Evolutionary conservation across 2,888 invertebrate genomes (phyloP), one percentile per base, ranked within the genome.

Genomic region (Saturnia japonica): DNA sequence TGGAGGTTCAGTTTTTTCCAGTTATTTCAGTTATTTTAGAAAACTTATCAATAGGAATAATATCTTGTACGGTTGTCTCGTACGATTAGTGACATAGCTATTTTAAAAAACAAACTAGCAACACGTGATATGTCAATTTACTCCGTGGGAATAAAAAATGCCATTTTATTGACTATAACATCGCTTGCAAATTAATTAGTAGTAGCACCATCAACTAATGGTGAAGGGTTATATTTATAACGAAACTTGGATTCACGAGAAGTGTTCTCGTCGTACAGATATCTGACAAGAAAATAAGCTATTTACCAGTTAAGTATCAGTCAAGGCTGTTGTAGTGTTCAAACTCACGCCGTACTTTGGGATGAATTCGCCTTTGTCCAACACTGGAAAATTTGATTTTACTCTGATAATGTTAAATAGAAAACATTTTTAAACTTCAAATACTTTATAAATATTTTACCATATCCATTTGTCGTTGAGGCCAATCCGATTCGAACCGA

Each of bases 401-500:
- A 34, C 3, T 4, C 34, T 34, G 34, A 34, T 34, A 34, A 34
- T 69, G n/a, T 64, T 66, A n/a, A 9, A 54, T 54, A 54, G 6
- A 66, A 51, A 62, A 51, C 40, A 66, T 69, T 28, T 62, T 28
- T 76, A 76, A 76, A 77, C 22, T 54, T 19, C 12, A 54, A n/a
- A 22, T 54, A 54, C 14, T 60, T 60, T 25, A 14, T 12, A 11
- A 73, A 76, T 76, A 78, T 79, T 76, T 75, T 75, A 79, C 69
- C 64, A 78, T n/a, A 77, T 77, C 77, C 76, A 81, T 78, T 78
- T 75, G 79, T 79, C 74, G 78, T 81, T 77, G 76, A 78, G 81
- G 78, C 80, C 79, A 80, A 80, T 80, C 79, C 78, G 78, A 78
- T 76, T 78, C n/a, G n/a, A n/a, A n/a, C n/a, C n/a, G n/a, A n/a